A percentile compares a stretch with the other conserved stretches of the same genome.
Evolutionary conservation across 2,888 invertebrate species (phyloP).

Genomic region (Hemithea aestivaria): DNA sequence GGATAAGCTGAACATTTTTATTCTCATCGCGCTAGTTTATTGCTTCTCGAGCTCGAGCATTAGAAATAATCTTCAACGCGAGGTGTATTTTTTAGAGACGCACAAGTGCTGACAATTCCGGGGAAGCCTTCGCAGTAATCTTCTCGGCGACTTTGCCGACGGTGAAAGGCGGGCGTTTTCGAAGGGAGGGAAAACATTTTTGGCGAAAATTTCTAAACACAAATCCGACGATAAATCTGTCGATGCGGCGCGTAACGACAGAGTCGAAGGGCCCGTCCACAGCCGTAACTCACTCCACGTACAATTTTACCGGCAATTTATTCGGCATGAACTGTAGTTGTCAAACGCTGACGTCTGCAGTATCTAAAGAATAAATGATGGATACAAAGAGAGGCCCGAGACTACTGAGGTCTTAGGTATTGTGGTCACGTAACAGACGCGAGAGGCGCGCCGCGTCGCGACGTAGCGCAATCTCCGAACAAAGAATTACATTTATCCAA

Average conservation of each 20-base stretch:
- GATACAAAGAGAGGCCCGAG: slow-evolving; percentile 64
- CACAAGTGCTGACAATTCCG: slow-evolving; percentile 36
- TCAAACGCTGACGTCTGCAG: slow-evolving; percentile 71
- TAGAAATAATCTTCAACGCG: slow-evolving; percentile 65
- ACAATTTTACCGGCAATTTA: slow-evolving; percentile 72
- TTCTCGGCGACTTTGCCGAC: slow-evolving; percentile 30
- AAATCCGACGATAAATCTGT: slow-evolving; percentile 63
- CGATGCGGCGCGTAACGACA: slow-evolving; percentile 50
- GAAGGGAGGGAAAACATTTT: slow-evolving; percentile 38
- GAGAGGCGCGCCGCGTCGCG: slow-evolving; percentile 31
- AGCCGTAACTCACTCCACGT: slow-evolving; percentile 67
- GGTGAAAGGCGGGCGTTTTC: slow-evolving; percentile 28
- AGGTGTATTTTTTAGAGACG: slow-evolving; percentile 50
- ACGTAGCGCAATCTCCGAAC: slow-evolving; percentile 67
- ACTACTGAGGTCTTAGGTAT: slow-evolving; percentile 57
- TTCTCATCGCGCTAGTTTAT: slow-evolving; percentile 72
- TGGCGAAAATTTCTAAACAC: slow-evolving; percentile 53
- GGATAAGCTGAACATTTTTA: slow-evolving; percentile 72
- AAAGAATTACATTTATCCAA: slow-evolving; percentile 75
- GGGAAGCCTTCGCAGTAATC: slow-evolving; percentile 35
- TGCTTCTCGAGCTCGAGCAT: slow-evolving; percentile 65
- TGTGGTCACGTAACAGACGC: slow-evolving; percentile 67
- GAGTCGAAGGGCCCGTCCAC: slow-evolving; percentile 56
- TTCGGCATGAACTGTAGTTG: slow-evolving; percentile 73
- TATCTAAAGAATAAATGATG: slow-evolving; percentile 73